Evolutionary conservation across 2,113 vertebrate species (phyloP).

Genomic region (Cottus gobio): DNA sequence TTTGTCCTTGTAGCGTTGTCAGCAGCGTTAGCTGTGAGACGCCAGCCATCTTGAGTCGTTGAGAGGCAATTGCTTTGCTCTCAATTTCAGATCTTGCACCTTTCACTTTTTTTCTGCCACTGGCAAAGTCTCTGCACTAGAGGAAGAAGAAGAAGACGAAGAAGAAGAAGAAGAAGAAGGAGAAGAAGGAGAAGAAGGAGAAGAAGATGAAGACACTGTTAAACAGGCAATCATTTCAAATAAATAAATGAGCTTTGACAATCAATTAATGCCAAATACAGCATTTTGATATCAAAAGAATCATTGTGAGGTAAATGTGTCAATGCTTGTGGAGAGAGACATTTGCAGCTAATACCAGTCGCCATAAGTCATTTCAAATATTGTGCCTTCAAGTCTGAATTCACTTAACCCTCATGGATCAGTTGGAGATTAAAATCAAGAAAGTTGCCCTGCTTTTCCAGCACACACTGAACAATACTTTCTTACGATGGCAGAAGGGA

Average conservation of each 20-base stretch:
- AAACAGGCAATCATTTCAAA: neutral
- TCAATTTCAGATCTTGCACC: too few species aligned
- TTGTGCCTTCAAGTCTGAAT: conserved; percentile 2
- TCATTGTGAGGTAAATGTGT: neutral
- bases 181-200: too few species aligned
- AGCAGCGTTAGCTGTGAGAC: too few species aligned
- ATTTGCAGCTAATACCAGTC: neutral
- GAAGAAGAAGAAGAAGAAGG: too few species aligned
- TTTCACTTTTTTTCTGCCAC: neutral
- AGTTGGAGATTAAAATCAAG: conserved; percentile 1
- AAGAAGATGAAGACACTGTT: conserved; percentile 2
- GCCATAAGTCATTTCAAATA: neutral
- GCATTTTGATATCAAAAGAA: conserved; percentile 15
- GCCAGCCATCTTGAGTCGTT: too few species aligned
- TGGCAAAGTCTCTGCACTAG: neutral
- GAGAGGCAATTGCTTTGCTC: too few species aligned
- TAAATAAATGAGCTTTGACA: conserved; percentile 23
- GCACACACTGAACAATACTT: neutral
- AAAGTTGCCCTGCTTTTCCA: neutral
- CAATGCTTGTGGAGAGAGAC: conserved; percentile 13
- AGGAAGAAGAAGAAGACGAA: neutral
- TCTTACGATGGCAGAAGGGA: conserved; percentile 11
- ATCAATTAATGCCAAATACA: conserved; percentile 9
- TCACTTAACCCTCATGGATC: neutral
- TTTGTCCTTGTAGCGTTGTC: neutral